Base-by-base conservation (phyloP, 2,888 invertebrate genomes). In the Nomada lathburiana region DNA sequence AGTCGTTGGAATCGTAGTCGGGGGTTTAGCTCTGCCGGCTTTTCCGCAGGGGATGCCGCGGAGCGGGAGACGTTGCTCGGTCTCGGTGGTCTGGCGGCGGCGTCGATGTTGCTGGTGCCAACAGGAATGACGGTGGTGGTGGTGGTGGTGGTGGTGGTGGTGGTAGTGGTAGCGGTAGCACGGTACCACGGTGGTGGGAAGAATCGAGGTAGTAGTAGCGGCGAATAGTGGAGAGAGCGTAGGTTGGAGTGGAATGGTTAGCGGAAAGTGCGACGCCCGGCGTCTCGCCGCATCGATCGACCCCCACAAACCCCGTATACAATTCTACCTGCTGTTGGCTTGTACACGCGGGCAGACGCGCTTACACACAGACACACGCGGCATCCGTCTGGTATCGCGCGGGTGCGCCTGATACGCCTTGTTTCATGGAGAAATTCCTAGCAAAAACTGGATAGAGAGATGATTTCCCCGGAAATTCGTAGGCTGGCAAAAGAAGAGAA, bases 251-350 rank as follows among this genome's bases (percentile, higher is more conserved):
- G 90, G 84, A 88, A 86, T 87, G 88, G 89, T 88, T 89, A 88
- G 88, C 88, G 90, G 90, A 89, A 92, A 93, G 92, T 91, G 93
- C 93, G 94, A 93, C 92, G 93, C 93, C 92, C 93, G 91, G 90
- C 92, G 93, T 93, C 94, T 94, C 94, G 94, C 93, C 94, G 90
- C 92, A 94, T 94, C 94, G 94, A 94, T 93, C 94, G 90, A 86
- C 88, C 83, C 87, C 87, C 89, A 87, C 89, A 81, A 81, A 80
- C 60, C 71, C 44, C 57, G 70, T 75, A 68, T 75, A 68, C 74
- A 57, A 65, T 78, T 67, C 67, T 82, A 73, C 77, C 77, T 77
- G 65, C 74, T 60, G 73, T 53, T 65, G 29, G 77, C 72, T 73
- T 70, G 65, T 65, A 76, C 76, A 70, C 73, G 62, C 71, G 62